phyloP scores from a whole-genome alignment of 2,888 invertebrate species.

The Drosophila austrosaltans region DNA sequence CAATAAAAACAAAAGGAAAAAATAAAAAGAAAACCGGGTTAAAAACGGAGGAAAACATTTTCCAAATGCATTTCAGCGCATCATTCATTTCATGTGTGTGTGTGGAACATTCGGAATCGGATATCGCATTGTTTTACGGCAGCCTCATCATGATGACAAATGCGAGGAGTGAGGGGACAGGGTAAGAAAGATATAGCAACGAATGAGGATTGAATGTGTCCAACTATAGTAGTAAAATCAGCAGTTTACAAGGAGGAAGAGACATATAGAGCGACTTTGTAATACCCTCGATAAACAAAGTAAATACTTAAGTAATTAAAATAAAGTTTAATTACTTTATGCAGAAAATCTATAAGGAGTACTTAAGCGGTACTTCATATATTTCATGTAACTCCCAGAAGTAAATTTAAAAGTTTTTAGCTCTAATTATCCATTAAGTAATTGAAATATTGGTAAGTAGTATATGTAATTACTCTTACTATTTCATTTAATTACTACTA shows the following conservation, averaged over 20 bases:
- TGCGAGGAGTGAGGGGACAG: conserved; percentile 27
- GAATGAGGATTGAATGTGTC: conserved; percentile 45
- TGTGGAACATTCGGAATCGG: conserved; percentile 55
- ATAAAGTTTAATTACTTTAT: too few relatives aligned
- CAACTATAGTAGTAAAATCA: conserved; percentile 41
- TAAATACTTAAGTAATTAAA: neutral
- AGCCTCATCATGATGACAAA: conserved; percentile 64
- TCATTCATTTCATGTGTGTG: conserved; percentile 48
- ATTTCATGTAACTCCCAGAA: too few relatives aligned
- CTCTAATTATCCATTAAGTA: too few relatives aligned
- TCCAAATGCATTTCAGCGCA: conserved; percentile 25
- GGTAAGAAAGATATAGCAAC: conserved; percentile 14
- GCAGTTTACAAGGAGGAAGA: neutral
- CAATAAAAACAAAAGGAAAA: conserved; percentile 8
- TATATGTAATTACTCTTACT: too few relatives aligned
- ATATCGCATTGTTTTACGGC: conserved; percentile 72
- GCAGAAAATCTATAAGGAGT: too few relatives aligned
- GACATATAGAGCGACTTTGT: neutral
- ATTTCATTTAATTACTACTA: too few relatives aligned
- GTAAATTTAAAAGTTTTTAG: too few relatives aligned
- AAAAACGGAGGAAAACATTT: conserved; percentile 36
- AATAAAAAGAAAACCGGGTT: conserved; percentile 10
- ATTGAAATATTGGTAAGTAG: too few relatives aligned
- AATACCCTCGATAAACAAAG: neutral
- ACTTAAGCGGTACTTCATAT: too few relatives aligned